phyloP scores from a whole-genome alignment of 2,113 vertebrate species.

The Petroica traversi region DNA sequence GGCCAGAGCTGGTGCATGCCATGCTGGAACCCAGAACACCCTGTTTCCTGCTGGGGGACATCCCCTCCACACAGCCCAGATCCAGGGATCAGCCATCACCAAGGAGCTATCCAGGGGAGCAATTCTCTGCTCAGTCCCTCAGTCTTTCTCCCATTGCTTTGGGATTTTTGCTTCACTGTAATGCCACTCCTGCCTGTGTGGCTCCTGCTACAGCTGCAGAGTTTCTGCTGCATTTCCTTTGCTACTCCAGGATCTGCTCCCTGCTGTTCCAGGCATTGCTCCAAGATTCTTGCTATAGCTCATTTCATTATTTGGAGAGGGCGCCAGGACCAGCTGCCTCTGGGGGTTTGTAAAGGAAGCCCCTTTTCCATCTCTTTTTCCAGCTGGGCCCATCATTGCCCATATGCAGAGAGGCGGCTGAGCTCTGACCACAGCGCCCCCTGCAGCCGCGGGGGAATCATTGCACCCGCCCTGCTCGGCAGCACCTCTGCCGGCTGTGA shows the following conservation, averaged over 20 bases:
- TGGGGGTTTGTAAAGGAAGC: background rate
- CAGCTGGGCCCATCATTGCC: no score
- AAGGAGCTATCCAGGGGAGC: background rate
- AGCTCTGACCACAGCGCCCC: background rate
- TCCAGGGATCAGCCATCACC: background rate
- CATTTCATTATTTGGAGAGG: background rate
- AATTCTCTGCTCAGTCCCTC: background rate
- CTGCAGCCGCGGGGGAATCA: background rate
- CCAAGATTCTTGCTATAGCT: background rate
- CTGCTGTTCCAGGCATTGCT: background rate
- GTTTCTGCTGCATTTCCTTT: background rate
- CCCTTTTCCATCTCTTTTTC: background rate
- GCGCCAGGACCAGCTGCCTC: background rate
- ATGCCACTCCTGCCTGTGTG: rapidly evolving
- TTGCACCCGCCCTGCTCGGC: background rate
- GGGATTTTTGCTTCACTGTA: background rate
- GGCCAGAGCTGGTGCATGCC: background rate
- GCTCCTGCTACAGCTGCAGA: background rate
- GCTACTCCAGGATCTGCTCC: background rate
- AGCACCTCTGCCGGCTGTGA: background rate
- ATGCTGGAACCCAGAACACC: background rate
- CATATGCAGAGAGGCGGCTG: no score
- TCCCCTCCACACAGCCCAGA: background rate
- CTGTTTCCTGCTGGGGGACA: rapidly evolving
- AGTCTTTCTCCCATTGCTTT: background rate